Conservation (phyloP, 2,113 vertebrate genomes). For the Myiozetetes cayanensis region DNA sequence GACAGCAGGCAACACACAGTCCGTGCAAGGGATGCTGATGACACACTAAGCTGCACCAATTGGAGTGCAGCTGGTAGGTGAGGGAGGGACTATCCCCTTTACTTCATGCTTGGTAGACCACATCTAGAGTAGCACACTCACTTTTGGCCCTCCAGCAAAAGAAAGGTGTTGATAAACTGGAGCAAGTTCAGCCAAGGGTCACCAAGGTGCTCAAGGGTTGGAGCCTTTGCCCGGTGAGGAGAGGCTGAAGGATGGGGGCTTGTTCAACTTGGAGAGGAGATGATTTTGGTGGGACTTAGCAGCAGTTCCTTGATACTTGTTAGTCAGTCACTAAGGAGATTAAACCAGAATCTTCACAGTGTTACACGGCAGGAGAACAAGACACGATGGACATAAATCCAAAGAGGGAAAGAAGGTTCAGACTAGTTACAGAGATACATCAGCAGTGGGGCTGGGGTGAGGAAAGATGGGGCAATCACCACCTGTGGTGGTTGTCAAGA, state of each 20-base stretch:
- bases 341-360: neutral
- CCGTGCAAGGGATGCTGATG: fast-evolving
- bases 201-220: neutral
- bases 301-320: neutral
- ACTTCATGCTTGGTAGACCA: neutral
- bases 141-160: neutral
- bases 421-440: neutral
- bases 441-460: neutral
- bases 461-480: neutral
- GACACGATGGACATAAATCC: neutral
- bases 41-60: neutral
- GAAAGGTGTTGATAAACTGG: neutral
- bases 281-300: neutral
- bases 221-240: neutral
- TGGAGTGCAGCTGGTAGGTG: neutral
- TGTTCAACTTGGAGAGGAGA: neutral
- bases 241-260: neutral
- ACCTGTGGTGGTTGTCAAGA: neutral
- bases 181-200: neutral
- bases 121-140: neutral
- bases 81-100: neutral
- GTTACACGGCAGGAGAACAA: neutral
- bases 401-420: neutral
- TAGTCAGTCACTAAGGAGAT: neutral
- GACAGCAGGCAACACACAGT: neutral